Base-by-base conservation (phyloP, 2,797 vertebrate genomes). In the Antennarius maculatus region DNA sequence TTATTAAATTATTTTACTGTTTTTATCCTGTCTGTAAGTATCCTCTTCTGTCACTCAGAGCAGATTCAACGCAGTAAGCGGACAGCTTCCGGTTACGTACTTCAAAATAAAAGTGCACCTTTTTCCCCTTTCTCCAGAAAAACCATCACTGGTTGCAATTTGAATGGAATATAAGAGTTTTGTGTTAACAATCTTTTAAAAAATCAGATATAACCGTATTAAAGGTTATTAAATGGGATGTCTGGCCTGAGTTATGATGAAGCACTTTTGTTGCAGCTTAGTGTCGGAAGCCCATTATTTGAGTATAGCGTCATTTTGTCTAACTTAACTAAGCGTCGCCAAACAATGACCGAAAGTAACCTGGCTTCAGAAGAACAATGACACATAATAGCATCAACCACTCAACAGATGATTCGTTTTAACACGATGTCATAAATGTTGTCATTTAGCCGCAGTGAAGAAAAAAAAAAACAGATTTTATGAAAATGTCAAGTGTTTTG, bases 301-400 rank as follows among this genome's bases (percentile, higher is more conserved):
- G 1, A 3, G 13, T 2, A 4, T 3, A 0, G 13, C 2, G 2
- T 51, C 1, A 50, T 5, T 69, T n/a, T 29, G 1, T 2, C 1
- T 14, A 7, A 0, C 52, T 87, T 87, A 77, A 81, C 15, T 37
- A 63, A 69, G 74, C 75, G 62, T 80, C 73, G 67, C 74, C 50
- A 6, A 79, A 49, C 69, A 69, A 80, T 92, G 93, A 91, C 92
- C 93, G 93, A 92, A 39, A 92, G 89, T 94, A 91, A 94, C 92
- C 92, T 76, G 71, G 3, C 42, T 27, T 54, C 47, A 71, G 43
- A 18, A 47, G 80, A 90, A 89, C 90, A 93, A 90, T 91, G 75
- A 88, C 83, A 85, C 31, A 34, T 61, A 79, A 51, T 17, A 14
- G 29, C 15, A 41, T 0, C 78, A 77, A 18, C 70, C 47, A 61